Percentiles rank a stretch among this genome's conserved stretches.
phyloP scores from a whole-genome alignment of 2,113 vertebrate species.

The Etheostoma cragini region DNA sequence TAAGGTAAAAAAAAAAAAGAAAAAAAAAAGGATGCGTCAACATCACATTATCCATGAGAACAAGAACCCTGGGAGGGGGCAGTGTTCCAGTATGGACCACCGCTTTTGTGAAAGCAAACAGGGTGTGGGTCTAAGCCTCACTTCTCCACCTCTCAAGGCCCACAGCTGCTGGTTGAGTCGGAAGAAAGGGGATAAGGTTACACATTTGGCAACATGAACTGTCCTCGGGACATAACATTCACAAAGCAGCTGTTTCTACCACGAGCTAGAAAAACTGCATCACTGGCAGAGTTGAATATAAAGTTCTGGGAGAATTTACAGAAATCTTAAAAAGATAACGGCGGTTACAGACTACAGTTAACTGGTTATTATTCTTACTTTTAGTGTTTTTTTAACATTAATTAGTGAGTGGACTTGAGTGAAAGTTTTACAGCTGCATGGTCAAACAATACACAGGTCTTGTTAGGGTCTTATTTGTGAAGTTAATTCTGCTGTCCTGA shows the following conservation, averaged over 20 bases:
- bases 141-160: conserved; percentile 53
- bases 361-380: not conserved
- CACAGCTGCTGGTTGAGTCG: conserved; percentile 58
- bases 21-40: no score
- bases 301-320: not conserved
- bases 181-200: conserved; percentile 68
- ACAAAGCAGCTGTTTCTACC: conserved; percentile 65
- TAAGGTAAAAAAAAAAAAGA: not conserved
- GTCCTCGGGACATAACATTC: conserved; percentile 57
- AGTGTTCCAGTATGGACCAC: conserved; percentile 45
- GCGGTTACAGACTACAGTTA: not conserved
- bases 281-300: not conserved
- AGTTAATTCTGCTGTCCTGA: conserved; percentile 11
- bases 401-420: not conserved
- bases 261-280: conserved; percentile 45
- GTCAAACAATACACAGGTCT: not conserved
- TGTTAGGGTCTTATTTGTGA: not conserved
- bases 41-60: conserved; percentile 22
- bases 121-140: conserved; percentile 51
- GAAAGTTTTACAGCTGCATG: not conserved
- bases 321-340: not conserved
- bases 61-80: conserved; percentile 17
- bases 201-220: conserved; percentile 60
- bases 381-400: not conserved
- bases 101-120: conserved; percentile 60